phyloP scores from a whole-genome alignment of 2,888 invertebrate genomes.

The Catocala sponsa region DNA sequence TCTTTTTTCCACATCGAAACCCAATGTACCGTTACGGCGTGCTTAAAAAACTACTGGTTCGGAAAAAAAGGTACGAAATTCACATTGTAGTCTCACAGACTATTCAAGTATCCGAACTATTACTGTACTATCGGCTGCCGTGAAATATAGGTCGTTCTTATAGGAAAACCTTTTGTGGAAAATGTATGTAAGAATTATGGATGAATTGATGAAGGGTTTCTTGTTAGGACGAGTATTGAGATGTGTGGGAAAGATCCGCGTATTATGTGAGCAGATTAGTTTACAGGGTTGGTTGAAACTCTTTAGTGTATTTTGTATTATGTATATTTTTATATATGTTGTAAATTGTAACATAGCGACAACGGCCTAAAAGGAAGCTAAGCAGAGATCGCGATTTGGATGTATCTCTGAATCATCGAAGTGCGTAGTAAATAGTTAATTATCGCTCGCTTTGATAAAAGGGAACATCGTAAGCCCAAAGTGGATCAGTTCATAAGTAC shows the following conservation, averaged over 20 bases:
- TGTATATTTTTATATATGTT: too few species aligned
- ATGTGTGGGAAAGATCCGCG: constrained; percentile 2
- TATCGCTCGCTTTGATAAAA: too few species aligned
- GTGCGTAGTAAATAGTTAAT: too few species aligned
- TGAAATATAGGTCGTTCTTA: constrained; percentile 42
- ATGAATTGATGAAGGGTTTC: constrained; percentile 10
- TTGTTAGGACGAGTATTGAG: constrained; percentile 13
- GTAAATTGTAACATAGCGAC: too few species aligned
- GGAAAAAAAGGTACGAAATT: constrained; percentile 58
- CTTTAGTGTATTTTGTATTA: too few species aligned
- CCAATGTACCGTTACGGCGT: constrained; percentile 46
- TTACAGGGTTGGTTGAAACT: background rate
- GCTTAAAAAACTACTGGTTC: constrained; percentile 61
- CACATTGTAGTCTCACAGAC: constrained; percentile 51
- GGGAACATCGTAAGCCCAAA: too few species aligned
- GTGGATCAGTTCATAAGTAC: too few species aligned
- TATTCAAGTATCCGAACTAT: constrained; percentile 42
- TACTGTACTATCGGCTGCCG: constrained; percentile 36
- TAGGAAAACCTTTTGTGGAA: constrained; percentile 32
- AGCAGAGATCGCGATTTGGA: too few species aligned
- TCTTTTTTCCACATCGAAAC: constrained; percentile 32
- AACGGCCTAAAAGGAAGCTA: too few species aligned
- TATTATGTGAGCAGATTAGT: constrained; percentile 3
- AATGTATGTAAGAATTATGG: constrained; percentile 27
- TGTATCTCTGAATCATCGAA: too few species aligned